Percentiles rank a stretch among this genome's conserved stretches.
Evolutionary conservation across 2,888 invertebrate species (phyloP).

Genomic region (Apocheima hispidaria): DNA sequence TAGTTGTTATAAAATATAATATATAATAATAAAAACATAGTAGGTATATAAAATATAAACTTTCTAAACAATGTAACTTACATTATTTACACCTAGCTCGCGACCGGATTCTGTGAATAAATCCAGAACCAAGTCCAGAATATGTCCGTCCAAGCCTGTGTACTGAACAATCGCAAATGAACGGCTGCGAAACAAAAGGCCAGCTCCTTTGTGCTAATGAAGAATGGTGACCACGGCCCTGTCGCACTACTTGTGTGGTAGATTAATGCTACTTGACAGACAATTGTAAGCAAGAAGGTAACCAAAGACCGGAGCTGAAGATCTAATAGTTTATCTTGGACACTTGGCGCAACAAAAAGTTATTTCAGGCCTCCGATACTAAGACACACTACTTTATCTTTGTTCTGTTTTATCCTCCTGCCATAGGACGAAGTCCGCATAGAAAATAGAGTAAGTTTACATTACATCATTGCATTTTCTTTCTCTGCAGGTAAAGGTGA

Average conservation of each 20-base stretch:
- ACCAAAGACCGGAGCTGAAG: neutral
- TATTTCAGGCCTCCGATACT: no score
- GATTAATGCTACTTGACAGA: slow-evolving; percentile 32
- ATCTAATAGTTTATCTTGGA: neutral
- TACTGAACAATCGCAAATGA: slow-evolving; percentile 81
- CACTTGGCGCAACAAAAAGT: no score
- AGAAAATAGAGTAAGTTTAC: no score
- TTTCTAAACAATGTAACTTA: no score
- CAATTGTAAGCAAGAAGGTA: slow-evolving; percentile 9
- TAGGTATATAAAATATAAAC: neutral
- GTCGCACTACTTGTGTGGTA: slow-evolving; percentile 68
- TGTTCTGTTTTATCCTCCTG: no score
- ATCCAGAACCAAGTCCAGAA: slow-evolving; percentile 58
- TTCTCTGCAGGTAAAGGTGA: no score
- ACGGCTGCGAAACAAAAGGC: slow-evolving; percentile 81
- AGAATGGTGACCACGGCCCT: slow-evolving; percentile 80
- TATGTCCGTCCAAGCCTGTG: slow-evolving; percentile 59
- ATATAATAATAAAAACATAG: neutral
- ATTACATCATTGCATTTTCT: no score
- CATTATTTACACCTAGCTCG: neutral
- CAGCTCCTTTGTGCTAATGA: slow-evolving; percentile 82
- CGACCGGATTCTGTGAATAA: no score
- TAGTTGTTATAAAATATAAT: no score
- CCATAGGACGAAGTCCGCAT: no score
- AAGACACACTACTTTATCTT: no score